Percentiles rank a stretch among this genome's conserved stretches.
Evolutionary conservation across 1,140 invertebrate species (phyloP).

Genomic region (Solenopsis fugax): DNA sequence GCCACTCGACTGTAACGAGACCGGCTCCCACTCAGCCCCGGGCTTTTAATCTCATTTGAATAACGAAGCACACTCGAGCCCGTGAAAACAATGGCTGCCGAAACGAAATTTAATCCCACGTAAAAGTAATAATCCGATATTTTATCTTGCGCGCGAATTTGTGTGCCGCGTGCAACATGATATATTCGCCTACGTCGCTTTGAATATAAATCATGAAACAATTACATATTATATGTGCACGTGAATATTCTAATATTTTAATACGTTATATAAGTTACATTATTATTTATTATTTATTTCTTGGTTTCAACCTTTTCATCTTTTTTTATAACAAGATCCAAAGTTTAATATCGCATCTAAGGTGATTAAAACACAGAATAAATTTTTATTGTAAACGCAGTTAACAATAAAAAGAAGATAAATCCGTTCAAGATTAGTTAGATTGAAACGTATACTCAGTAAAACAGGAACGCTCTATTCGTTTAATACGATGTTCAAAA

Average conservation of each 20-base stretch:
- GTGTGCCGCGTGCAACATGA: conserved; percentile 31
- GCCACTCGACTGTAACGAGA: conserved; percentile 65
- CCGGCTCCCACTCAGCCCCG: conserved; percentile 55
- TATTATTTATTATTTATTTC: conserved; percentile 8
- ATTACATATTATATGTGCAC: conserved; percentile 18
- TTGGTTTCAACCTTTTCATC: background rate
- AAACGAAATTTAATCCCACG: conserved; percentile 61
- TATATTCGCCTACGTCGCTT: conserved; percentile 17
- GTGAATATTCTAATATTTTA: background rate
- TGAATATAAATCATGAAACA: background rate
- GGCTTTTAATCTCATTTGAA: conserved; percentile 66
- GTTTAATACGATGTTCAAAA: conserved; percentile 55
- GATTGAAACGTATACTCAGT: conserved; percentile 4
- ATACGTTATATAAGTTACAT: background rate
- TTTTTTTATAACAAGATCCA: background rate
- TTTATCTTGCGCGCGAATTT: conserved; percentile 60
- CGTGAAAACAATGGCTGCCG: conserved; percentile 61
- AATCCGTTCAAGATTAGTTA: background rate
- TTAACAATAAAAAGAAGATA: conserved; percentile 21
- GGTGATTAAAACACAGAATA: background rate
- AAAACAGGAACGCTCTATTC: conserved; percentile 58
- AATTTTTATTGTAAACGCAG: background rate
- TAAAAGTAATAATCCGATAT: conserved; percentile 64
- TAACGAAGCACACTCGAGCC: conserved; percentile 65
- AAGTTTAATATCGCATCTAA: background rate